Evolutionary conservation across 2,113 vertebrate genomes (phyloP), one percentile per base, ranked within the genome.

Genomic region (Oncorhynchus nerka): DNA sequence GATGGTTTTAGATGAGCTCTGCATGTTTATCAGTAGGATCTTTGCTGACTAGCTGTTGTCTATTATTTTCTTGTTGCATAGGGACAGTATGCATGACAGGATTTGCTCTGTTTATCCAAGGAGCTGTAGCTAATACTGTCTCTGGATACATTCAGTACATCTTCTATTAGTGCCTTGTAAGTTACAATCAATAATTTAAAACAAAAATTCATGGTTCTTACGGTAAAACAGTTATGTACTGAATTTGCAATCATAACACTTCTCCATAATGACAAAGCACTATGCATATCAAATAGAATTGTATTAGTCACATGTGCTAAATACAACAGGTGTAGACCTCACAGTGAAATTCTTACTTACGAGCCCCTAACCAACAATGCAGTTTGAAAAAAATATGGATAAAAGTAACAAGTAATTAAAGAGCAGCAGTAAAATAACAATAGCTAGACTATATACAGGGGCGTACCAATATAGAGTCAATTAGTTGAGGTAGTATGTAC

Each of bases 21-120:
- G 76, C 76, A 81, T 88, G 79, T 82, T 86, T 81, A 84, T 85
- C 68, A 75, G 68, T 73, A 78, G 75, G 84, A 77, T 80, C 28
- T 71, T 69, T 57, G 32, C 49, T 62, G 67, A 66, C 81, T 79
- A 22, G 71, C 7, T 82, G 49, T 68, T 77, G 73, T 79, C 84
- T 85, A 74, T 80, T 79, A 77, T 74, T 78, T 79, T 51, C 11
- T 65, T 30, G 71, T 71, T 67, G 73, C 69, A 71, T 1, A 59
- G 24, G 79, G 57, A 68, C 70, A 15, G 39, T 15, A 12, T 65
- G 69, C 69, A 73, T 20, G 20, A 2, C 4, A 66, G 49, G 45
- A 61, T 19, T 74, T 0, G 15, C 30, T n/a, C 12, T 74, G 34
- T 68, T 74, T 79, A 62, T 62, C 16, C 59, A 24, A 45, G 39